phyloP scores from a whole-genome alignment of 2,797 vertebrate species.

The Etheostoma perlongum region DNA sequence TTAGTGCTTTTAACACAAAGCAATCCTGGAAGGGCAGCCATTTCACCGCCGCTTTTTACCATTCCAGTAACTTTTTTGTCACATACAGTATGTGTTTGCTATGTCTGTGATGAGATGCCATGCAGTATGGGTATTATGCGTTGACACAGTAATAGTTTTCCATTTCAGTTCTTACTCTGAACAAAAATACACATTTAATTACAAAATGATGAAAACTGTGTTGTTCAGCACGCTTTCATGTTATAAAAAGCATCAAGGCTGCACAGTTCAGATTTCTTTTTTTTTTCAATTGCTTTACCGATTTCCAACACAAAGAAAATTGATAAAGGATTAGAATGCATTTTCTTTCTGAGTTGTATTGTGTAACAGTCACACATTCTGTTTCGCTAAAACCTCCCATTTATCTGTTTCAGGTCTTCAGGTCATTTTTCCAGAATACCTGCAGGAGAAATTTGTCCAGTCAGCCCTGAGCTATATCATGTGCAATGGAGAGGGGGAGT shows the following conservation, averaged over 20 bases:
- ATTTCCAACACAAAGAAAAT: not conserved
- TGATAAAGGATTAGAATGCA: not conserved
- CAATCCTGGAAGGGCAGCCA: slow-evolving; percentile 39
- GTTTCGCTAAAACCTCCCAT: not conserved
- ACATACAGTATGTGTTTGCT: slow-evolving; percentile 3
- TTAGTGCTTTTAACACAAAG: slow-evolving; percentile 43
- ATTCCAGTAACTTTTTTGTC: slow-evolving; percentile 2
- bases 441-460: slow-evolving; percentile 99
- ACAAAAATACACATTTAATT: not conserved
- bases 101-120: not conserved
- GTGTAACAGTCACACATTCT: not conserved
- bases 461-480: slow-evolving; percentile 99
- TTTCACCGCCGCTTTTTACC: slow-evolving; percentile 21
- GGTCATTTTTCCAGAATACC: slow-evolving; percentile 98
- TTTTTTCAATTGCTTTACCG: not conserved
- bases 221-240: not conserved
- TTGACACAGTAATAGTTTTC: not conserved
- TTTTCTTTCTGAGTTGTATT: not conserved
- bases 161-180: not conserved
- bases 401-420: slow-evolving; percentile 90
- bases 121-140: not conserved
- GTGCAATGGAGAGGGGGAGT: slow-evolving; percentile 98
- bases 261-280: not conserved
- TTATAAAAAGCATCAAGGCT: not conserved
- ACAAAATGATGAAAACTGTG: not conserved